Base-by-base conservation (phyloP, 2,888 invertebrate genomes). In the Epirrhoe alternata region DNA sequence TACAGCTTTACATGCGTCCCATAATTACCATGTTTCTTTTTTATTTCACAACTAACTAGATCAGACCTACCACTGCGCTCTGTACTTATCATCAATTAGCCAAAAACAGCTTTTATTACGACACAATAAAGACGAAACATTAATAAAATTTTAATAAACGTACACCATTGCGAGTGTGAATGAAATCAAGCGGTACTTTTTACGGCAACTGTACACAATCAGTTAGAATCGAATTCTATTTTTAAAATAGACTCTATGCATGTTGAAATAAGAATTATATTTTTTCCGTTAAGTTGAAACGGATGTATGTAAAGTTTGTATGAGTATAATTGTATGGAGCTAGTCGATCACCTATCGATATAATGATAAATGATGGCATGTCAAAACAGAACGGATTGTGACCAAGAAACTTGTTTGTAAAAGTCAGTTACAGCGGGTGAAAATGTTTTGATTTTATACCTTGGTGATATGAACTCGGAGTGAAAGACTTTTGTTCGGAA, bases 281-380 rank as follows among this genome's bases (percentile, higher is more conserved):
- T 35, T 5, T 47, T n/a, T 7, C 47, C 51, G 6, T 14, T 30
- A 52, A 6, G 52, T 53, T 33, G 33, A 16, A 7, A 47, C 42
- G 14, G 42, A n/a, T 58, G 57, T 50, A 24, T 31, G 64, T 72
- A 64, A 76, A 73, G 65, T 75, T 77, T 70, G 81, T 80, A 52
- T 67, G 66, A 72, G 69, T 77, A 82, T 84, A 84, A 85, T 86
- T 86, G 84, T 82, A 80, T 78, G 74, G 75, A 72, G 80, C 81
- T 80, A 84, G 85, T 83, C 84, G 88, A 88, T 89, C 89, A 86
- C 83, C 78, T 76, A 82, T 87, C 83, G 89, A 88, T 88, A 86
- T 77, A 75, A 81, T 88, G 89, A 89, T 88, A 86, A 87, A 89
- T 87, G 87, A 81, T 79, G 77, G 71, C 67, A 70, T 79, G 87